These are phyloP conservation scores for Colius striatus DNA, from an alignment of 2,113 vertebrate genomes.

Conservation along the genomic window DNA sequence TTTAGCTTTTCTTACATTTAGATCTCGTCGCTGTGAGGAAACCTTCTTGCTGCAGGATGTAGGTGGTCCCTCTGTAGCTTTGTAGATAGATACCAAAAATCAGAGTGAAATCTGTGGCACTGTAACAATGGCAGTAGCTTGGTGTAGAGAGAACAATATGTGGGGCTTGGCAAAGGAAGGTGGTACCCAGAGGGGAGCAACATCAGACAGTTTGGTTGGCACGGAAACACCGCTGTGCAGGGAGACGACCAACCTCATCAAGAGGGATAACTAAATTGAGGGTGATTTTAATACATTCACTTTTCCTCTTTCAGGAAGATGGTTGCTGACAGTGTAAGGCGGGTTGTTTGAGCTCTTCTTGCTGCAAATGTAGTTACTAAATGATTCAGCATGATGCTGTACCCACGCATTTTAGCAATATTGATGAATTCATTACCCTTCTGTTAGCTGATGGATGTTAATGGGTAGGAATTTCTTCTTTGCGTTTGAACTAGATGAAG, in stretches of 20 bases:
- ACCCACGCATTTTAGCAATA: neutral
- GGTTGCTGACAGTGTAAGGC: neutral
- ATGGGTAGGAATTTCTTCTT: slow-evolving; percentile 22
- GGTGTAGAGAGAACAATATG: neutral
- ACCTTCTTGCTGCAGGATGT: neutral
- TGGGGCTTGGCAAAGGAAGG: neutral
- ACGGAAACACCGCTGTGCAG: neutral
- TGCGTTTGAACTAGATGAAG: slow-evolving; percentile 13
- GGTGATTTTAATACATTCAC: neutral
- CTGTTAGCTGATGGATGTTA: slow-evolving; percentile 46
- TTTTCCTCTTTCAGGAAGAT: neutral
- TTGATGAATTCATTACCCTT: slow-evolving; percentile 44
- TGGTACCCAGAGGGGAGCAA: neutral
- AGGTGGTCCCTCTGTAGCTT: neutral
- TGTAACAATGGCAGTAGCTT: neutral
- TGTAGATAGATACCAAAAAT: neutral
- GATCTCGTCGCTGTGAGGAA: neutral
- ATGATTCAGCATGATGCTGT: slow-evolving; percentile 24
- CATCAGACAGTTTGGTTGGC: neutral
- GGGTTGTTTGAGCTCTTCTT: slow-evolving; percentile 4
- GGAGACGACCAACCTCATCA: neutral
- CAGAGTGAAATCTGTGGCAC: neutral
- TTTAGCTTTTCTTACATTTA: neutral
- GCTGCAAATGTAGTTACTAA: slow-evolving; percentile 39
- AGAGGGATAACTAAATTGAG: neutral